Percentiles rank a stretch among this genome's conserved stretches.
phyloP scores from a whole-genome alignment of 2,888 invertebrate genomes.

The Andrena trimmerana region DNA sequence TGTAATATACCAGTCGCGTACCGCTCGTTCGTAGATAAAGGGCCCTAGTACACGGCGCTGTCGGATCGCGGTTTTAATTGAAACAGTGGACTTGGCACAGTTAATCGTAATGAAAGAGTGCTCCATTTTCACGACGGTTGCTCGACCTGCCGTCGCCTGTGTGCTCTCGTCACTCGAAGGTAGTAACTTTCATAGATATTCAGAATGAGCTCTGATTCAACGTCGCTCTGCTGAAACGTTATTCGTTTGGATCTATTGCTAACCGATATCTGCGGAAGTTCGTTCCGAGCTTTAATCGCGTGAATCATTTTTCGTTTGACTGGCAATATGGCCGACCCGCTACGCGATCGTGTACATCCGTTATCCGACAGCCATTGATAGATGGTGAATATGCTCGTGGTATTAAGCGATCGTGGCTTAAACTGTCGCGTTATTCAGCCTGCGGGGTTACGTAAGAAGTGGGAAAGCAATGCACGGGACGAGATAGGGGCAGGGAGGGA shows the following conservation, averaged over 20 bases:
- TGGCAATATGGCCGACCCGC: background rate
- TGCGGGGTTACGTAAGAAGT: constrained; percentile 14
- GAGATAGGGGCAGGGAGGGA: background rate
- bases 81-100: background rate
- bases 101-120: background rate
- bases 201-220: background rate
- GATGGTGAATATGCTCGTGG: background rate
- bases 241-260: background rate
- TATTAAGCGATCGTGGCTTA: background rate
- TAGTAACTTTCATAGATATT: background rate
- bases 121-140: background rate
- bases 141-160: background rate
- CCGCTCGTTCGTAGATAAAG: constrained; percentile 31
- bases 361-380: background rate
- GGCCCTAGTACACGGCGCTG: background rate
- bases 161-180: background rate
- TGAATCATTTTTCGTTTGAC: background rate
- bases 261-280: background rate
- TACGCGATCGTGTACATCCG: background rate
- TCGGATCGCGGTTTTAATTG: background rate
- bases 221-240: background rate
- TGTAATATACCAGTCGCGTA: constrained; percentile 43
- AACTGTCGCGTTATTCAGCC: constrained; percentile 5
- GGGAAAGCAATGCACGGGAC: background rate
- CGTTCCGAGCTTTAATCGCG: background rate